phyloP scores from a whole-genome alignment of 1,140 invertebrate genomes.

The Bombus fervidus region DNA sequence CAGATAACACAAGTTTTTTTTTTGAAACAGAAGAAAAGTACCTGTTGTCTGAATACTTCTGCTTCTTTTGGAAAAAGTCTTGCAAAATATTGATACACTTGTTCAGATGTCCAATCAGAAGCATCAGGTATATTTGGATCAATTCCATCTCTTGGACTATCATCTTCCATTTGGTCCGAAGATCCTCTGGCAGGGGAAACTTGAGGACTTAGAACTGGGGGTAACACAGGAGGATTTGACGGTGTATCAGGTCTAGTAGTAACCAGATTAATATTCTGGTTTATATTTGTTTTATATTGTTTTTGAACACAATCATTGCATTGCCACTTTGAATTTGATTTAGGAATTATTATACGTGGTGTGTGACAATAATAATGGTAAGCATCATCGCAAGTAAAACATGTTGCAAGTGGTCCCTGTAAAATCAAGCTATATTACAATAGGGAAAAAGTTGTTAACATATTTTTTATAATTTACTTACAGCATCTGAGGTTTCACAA shows the following conservation, averaged over 20 bases:
- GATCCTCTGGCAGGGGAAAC: conserved; percentile 75
- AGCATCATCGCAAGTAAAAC: conserved; percentile 91
- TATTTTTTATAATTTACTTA: conserved; percentile 80
- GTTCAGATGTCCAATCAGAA: conserved; percentile 89
- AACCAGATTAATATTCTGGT: conserved; percentile 50
- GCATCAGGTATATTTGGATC: conserved; percentile 90
- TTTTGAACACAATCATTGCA: conserved; percentile 77
- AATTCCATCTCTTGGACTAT: conserved; percentile 75
- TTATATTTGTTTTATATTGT: conserved; percentile 61
- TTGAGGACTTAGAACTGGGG: conserved; percentile 78
- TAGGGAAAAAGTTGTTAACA: conserved; percentile 25
- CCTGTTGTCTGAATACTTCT: conserved; percentile 90
- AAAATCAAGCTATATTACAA: conserved; percentile 39
- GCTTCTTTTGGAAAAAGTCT: conserved; percentile 89
- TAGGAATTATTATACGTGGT: conserved; percentile 82
- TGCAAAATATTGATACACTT: conserved; percentile 91
- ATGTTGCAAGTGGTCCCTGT: conserved; percentile 86
- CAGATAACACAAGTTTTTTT: not conserved
- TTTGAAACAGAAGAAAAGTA: conserved; percentile 73
- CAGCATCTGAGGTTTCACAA: conserved; percentile 87
- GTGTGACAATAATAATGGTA: conserved; percentile 90
- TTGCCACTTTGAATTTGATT: conserved; percentile 75
- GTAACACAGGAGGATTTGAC: conserved; percentile 69
- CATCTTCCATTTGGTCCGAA: conserved; percentile 75
- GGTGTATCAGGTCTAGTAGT: conserved; percentile 73